Evolutionary conservation across 2,888 invertebrate genomes (phyloP).

Genomic region (Cerastis rubricosa): DNA sequence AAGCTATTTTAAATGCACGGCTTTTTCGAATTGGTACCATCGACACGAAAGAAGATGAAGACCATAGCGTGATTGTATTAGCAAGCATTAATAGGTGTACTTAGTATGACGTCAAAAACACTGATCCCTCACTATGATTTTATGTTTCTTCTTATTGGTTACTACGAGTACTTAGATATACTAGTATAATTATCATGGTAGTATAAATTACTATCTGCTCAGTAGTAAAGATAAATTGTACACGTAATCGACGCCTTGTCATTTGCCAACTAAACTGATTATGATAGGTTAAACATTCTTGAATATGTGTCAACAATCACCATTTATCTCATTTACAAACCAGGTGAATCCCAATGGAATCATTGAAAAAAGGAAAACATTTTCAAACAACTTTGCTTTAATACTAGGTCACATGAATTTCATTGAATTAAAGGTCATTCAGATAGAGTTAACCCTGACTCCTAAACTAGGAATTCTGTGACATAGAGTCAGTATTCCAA

Average conservation of each 20-base stretch:
- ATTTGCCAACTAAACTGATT: conserved; percentile 20
- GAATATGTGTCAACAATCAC: conserved; percentile 10
- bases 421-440: no score
- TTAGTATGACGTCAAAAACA: neutral
- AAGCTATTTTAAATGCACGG: neutral
- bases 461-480: no score
- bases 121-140: neutral
- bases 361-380: no score
- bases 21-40: neutral
- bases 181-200: neutral
- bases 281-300: conserved; percentile 8
- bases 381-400: no score
- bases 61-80: neutral
- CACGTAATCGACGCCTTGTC: conserved; percentile 1
- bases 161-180: neutral
- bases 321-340: conserved; percentile 3
- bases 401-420: no score
- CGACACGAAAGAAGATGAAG: no score
- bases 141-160: neutral
- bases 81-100: neutral
- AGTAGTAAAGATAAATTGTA: conserved; percentile 46
- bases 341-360: no score
- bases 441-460: no score
- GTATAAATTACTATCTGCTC: conserved; percentile 26
- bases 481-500: no score